Percentiles rank a stretch among this genome's conserved stretches.
These are phyloP conservation scores for Adineta ricciae DNA, from an alignment of 2,888 invertebrate species.

Conservation along the genomic window DNA sequence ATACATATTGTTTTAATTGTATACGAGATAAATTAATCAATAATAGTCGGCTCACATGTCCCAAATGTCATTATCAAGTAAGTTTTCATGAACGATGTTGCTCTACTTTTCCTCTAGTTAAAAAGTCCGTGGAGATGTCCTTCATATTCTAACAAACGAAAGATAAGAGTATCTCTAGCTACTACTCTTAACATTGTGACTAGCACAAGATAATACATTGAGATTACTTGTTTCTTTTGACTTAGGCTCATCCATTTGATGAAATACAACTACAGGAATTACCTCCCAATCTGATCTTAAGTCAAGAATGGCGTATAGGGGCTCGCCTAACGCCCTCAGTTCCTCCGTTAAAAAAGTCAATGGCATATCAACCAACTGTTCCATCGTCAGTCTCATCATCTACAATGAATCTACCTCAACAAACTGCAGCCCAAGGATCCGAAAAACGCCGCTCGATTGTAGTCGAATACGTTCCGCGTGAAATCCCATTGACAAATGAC, in stretches of 20 bases:
- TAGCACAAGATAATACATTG: too few species aligned
- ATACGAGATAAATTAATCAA: slow-evolving; percentile 10
- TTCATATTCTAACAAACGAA: background rate
- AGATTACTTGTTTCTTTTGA: background rate
- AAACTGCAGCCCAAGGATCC: background rate
- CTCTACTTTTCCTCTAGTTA: too few species aligned
- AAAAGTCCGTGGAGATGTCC: background rate
- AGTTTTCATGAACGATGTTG: background rate
- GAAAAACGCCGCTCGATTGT: background rate
- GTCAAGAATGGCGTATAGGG: slow-evolving; percentile 15
- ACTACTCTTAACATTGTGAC: too few species aligned
- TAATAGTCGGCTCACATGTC: background rate
- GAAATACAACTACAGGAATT: background rate
- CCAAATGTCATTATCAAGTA: slow-evolving; percentile 2
- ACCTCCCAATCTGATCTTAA: background rate
- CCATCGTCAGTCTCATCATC: background rate
- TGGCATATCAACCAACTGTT: background rate
- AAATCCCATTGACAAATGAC: background rate
- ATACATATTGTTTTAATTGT: slow-evolving; percentile 13
- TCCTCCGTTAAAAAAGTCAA: background rate
- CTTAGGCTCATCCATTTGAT: background rate
- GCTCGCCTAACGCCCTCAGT: background rate
- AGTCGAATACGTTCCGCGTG: background rate
- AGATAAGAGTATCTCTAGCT: background rate
- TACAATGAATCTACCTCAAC: background rate